phyloP scores from a whole-genome alignment of 2,888 invertebrate genomes.

The Plusia festucae region DNA sequence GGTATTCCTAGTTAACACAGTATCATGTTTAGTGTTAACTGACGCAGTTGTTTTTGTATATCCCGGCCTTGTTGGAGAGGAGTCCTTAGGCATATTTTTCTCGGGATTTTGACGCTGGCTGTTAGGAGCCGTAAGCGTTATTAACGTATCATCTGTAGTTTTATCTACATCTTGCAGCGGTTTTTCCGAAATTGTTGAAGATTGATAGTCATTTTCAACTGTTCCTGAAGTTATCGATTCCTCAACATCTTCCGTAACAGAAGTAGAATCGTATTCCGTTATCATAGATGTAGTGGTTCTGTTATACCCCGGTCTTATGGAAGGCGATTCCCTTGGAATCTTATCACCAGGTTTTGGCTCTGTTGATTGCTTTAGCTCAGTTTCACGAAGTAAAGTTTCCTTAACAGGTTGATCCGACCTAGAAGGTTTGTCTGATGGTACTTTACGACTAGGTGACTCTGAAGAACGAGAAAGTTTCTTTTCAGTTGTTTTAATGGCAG shows the following conservation, averaged over 20 bases:
- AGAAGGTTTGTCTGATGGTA: slow-evolving; percentile 28
- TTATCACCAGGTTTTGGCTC: slow-evolving; percentile 24
- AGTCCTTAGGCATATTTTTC: slow-evolving; percentile 30
- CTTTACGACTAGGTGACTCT: slow-evolving; percentile 42
- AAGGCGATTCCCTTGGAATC: slow-evolving; percentile 27
- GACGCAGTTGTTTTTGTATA: slow-evolving; percentile 43
- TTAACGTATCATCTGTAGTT: background rate
- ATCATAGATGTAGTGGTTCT: slow-evolving; percentile 49
- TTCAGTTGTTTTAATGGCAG: slow-evolving; percentile 26
- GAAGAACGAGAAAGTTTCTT: slow-evolving; percentile 31
- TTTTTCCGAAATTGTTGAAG: slow-evolving; percentile 16
- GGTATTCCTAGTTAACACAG: slow-evolving; percentile 33
- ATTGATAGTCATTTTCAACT: slow-evolving; percentile 11
- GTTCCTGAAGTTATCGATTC: slow-evolving; percentile 17
- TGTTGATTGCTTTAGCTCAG: slow-evolving; percentile 15
- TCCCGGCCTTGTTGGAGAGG: slow-evolving; percentile 28
- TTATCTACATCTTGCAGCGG: slow-evolving; percentile 20
- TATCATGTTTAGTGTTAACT: slow-evolving; percentile 38
- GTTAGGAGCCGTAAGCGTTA: slow-evolving; percentile 10
- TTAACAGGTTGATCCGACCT: slow-evolving; percentile 33
- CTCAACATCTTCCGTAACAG: slow-evolving; percentile 37
- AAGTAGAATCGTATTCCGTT: slow-evolving; percentile 48
- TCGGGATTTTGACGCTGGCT: slow-evolving; percentile 17
- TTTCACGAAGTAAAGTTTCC: slow-evolving; percentile 40
- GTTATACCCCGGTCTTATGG: slow-evolving; percentile 40